Percentiles rank a stretch among this genome's conserved stretches.
These are phyloP conservation scores for Sebastes paucispinis DNA, from an alignment of 2,797 vertebrate genomes.

Conservation along the genomic window DNA sequence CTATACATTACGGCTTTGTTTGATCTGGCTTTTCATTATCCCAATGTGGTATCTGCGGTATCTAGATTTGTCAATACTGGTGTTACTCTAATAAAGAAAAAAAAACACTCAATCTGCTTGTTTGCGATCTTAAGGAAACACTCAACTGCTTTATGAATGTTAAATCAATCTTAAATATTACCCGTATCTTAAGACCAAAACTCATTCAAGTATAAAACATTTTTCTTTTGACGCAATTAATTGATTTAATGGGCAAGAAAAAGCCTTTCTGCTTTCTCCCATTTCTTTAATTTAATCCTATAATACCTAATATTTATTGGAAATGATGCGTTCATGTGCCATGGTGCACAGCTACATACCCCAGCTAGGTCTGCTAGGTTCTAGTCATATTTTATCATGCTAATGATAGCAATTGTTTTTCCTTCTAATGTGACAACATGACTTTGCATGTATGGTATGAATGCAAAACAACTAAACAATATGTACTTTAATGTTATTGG, in stretches of 20 bases:
- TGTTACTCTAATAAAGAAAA: background rate
- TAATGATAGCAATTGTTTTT: background rate
- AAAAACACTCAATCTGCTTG: too few species aligned
- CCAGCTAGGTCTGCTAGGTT: background rate
- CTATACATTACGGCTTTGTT: background rate
- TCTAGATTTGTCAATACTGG: background rate
- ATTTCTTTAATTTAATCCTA: background rate
- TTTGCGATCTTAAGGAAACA: background rate
- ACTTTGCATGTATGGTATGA: background rate
- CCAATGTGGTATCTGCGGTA: background rate
- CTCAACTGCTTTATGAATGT: background rate
- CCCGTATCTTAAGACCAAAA: background rate
- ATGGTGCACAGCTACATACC: background rate
- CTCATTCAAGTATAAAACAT: background rate
- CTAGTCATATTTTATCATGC: background rate
- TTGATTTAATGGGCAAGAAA: background rate
- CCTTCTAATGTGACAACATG: background rate
- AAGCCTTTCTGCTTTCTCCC: background rate
- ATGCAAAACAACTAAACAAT: background rate
- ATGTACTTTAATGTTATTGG: background rate
- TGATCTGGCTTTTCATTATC: background rate
- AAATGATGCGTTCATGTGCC: background rate
- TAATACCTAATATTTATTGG: background rate
- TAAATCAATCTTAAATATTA: background rate
- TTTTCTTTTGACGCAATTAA: background rate